Percentiles rank a stretch among this genome's conserved stretches.
Conservation (phyloP, 2,888 invertebrate species). For the Eumerus sabulonum region DNA sequence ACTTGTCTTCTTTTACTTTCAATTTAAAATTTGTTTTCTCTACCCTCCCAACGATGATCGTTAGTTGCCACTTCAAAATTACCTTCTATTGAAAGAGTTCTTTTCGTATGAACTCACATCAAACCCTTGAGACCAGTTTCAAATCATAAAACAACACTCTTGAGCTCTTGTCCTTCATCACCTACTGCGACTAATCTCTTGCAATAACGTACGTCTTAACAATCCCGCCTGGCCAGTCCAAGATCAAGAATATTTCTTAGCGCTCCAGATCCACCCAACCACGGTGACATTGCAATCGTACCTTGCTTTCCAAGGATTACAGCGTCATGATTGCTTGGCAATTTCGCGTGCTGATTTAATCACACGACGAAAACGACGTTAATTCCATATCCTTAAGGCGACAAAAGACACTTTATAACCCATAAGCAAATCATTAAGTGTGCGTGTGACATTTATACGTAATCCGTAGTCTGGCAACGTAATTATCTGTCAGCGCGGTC, state of each 20-base stretch:
- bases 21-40: neutral
- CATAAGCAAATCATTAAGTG: conserved; percentile 31
- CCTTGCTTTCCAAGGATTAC: neutral
- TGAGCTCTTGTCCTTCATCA: conserved; percentile 15
- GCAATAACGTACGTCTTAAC: conserved; percentile 24
- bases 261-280: conserved; percentile 32
- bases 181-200: conserved; percentile 5
- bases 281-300: neutral
- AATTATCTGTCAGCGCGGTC: conserved; percentile 37
- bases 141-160: conserved; percentile 35
- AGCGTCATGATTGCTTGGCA: conserved; percentile 14
- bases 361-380: conserved; percentile 20
- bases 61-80: neutral
- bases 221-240: conserved; percentile 3
- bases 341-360: conserved; percentile 26
- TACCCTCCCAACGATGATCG: neutral
- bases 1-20: no score
- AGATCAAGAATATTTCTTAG: conserved; percentile 6
- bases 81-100: conserved; percentile 23
- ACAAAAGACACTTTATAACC: conserved; percentile 35
- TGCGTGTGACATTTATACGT: conserved; percentile 30
- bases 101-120: conserved; percentile 19
- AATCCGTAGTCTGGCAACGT: conserved; percentile 5
- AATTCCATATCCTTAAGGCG: conserved; percentile 16
- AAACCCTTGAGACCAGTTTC: conserved; percentile 5